Evolutionary conservation across 1,140 invertebrate genomes (phyloP).

Genomic region (Papilio aristodemus): DNA sequence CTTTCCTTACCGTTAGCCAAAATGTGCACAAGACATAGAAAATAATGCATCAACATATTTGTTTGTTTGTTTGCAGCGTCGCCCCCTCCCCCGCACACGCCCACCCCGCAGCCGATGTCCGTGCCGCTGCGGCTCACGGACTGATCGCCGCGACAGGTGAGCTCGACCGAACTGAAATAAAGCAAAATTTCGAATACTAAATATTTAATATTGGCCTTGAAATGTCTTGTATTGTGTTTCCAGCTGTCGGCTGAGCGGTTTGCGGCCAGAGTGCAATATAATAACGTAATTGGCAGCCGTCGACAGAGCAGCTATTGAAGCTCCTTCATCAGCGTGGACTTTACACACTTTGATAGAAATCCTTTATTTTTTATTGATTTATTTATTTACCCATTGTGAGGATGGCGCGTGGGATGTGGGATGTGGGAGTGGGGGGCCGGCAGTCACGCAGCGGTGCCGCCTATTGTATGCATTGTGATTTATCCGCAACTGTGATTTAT

Average conservation of each 20-base stretch:
- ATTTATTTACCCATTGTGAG: constrained; percentile 62
- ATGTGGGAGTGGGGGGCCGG: constrained; percentile 40
- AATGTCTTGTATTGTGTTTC: too few relatives aligned
- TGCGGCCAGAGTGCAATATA: constrained; percentile 67
- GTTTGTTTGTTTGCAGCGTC: constrained; percentile 66
- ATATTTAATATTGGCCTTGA: too few relatives aligned
- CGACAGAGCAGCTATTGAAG: constrained; percentile 62
- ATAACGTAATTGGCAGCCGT: constrained; percentile 58
- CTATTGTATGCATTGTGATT: constrained; percentile 75
- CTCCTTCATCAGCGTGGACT: constrained; percentile 57
- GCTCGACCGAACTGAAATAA: background rate
- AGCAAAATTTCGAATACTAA: too few relatives aligned
- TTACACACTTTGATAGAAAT: constrained; percentile 55
- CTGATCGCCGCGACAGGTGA: constrained; percentile 59
- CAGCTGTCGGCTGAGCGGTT: constrained; percentile 61
- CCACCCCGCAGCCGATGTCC: constrained; percentile 73
- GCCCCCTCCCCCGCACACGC: constrained; percentile 76
- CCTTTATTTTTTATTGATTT: constrained; percentile 59
- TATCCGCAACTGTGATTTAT: constrained; percentile 75
- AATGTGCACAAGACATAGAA: too few relatives aligned
- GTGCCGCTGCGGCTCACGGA: constrained; percentile 68
- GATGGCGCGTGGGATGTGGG: constrained; percentile 20
- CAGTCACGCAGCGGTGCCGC: constrained; percentile 75
- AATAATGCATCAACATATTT: too few relatives aligned
- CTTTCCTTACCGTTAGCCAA: too few relatives aligned